Conservation (phyloP, 2,797 vertebrate genomes). For the Oreonectes daqikongensis region DNA sequence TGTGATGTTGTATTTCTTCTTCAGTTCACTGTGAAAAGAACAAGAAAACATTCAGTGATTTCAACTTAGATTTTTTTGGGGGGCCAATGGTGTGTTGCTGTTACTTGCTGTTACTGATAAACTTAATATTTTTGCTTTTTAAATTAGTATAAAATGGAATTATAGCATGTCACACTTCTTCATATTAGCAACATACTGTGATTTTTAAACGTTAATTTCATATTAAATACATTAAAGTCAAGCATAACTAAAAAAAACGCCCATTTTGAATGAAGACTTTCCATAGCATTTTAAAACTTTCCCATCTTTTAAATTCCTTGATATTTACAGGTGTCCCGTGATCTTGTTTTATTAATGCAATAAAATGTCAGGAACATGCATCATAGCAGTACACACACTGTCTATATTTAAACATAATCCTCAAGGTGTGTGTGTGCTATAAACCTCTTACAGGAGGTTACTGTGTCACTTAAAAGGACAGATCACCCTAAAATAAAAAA, state of each 20-base stretch:
- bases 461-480: not conserved
- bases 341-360: not conserved
- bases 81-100: too few species aligned
- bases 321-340: too few species aligned
- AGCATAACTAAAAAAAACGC: too few species aligned
- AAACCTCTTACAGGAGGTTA: constrained; percentile 57
- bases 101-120: too few species aligned
- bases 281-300: not conserved
- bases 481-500: too few species aligned
- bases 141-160: not conserved
- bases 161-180: not conserved
- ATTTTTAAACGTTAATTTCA: too few species aligned
- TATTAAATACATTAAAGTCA: too few species aligned
- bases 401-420: constrained; percentile 67
- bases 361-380: not conserved
- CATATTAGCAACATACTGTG: too few species aligned
- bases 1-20: constrained; percentile 89
- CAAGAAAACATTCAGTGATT: not conserved
- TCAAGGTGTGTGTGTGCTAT: constrained; percentile 42
- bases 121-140: not conserved
- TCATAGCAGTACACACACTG: not conserved
- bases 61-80: too few species aligned
- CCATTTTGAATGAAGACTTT: too few species aligned
- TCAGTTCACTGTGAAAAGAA: constrained; percentile 82
- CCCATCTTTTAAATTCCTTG: not conserved